Evolutionary conservation across 2,113 vertebrate genomes (phyloP).

Genomic region (Columbina picui): DNA sequence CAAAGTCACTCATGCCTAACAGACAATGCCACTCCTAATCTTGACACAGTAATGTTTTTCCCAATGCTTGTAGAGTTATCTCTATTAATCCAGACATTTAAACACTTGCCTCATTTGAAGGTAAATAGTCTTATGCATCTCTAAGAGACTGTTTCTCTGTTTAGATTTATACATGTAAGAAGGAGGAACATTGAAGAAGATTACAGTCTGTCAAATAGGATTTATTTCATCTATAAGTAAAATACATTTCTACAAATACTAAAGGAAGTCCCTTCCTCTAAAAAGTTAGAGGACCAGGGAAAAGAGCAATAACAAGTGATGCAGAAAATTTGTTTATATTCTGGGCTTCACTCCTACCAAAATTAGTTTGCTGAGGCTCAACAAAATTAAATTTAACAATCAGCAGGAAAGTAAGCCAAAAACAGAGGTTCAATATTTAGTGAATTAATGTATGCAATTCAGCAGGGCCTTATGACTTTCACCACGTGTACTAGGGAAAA

Average conservation of each 20-base stretch:
- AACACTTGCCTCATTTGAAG: neutral
- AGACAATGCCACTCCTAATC: neutral
- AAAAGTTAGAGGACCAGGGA: neutral
- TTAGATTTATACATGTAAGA: neutral
- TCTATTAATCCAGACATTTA: neutral
- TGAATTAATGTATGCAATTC: constrained; percentile 1
- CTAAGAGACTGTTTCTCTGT: neutral
- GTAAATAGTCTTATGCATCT: neutral
- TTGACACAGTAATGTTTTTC: neutral
- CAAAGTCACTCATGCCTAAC: neutral
- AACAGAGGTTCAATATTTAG: constrained; percentile 8
- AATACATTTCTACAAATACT: neutral
- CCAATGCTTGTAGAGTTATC: neutral
- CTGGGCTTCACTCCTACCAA: neutral
- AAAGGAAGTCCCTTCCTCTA: neutral
- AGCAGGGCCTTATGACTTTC: neutral
- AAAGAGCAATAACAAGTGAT: neutral
- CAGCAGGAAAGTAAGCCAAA: constrained; percentile 18
- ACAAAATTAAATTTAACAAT: constrained; percentile 37
- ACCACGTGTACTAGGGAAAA: neutral
- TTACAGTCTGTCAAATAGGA: neutral
- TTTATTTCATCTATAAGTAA: neutral
- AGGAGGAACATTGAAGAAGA: neutral
- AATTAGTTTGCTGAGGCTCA: constrained; percentile 16
- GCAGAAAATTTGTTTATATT: neutral